A percentile compares a stretch with the other conserved stretches of the same genome.
Evolutionary conservation across 2,113 vertebrate species (phyloP).

Genomic region (Tonatia bakeri): DNA sequence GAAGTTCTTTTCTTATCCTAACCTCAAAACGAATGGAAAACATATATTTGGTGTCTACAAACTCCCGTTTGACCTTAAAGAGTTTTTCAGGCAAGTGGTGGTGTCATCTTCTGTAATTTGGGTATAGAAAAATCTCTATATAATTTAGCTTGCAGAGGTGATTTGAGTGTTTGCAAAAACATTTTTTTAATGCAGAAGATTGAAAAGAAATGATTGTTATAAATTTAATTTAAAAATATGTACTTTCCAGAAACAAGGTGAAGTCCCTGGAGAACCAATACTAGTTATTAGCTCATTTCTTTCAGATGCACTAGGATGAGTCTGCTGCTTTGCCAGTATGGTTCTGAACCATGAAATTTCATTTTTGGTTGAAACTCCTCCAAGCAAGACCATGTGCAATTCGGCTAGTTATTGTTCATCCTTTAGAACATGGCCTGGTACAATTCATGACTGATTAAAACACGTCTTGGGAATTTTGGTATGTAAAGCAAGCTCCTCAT

Average conservation of each 20-base stretch:
- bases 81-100: not conserved
- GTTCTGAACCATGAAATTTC: slow-evolving; percentile 51
- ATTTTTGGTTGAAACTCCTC: slow-evolving; percentile 55
- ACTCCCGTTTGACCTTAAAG: not conserved
- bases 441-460: not conserved
- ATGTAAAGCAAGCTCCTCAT: not conserved
- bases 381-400: not conserved
- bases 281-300: slow-evolving; percentile 54
- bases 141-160: slow-evolving; percentile 30
- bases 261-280: slow-evolving; percentile 46
- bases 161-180: slow-evolving; percentile 16
- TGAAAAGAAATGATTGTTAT: slow-evolving; percentile 60
- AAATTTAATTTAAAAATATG: slow-evolving; percentile 65
- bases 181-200: not conserved
- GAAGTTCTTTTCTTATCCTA: not conserved
- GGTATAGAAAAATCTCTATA: not conserved
- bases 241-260: slow-evolving; percentile 60
- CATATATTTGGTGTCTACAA: not conserved
- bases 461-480: not conserved
- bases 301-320: slow-evolving; percentile 18
- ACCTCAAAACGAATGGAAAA: not conserved
- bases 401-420: not conserved
- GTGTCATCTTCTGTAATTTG: not conserved
- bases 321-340: slow-evolving; percentile 4
- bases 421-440: not conserved